Evolutionary conservation across 2,888 invertebrate species (phyloP).

Genomic region (Hirtodrosophila cameraria): DNA sequence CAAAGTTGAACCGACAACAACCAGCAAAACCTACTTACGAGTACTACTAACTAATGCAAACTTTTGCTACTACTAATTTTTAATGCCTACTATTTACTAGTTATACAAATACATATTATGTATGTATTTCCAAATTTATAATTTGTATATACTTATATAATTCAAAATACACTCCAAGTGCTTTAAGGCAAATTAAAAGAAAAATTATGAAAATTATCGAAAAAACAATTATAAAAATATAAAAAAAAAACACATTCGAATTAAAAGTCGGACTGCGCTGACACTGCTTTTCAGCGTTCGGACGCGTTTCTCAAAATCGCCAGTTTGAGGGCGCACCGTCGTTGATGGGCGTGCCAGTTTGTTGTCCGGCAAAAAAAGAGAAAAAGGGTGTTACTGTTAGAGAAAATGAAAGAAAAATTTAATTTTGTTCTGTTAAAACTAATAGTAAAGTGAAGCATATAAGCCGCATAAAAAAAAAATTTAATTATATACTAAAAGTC

Average conservation of each 20-base stretch:
- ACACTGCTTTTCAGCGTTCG: conserved; percentile 4
- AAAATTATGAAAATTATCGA: conserved; percentile 45
- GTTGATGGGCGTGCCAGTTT: conserved; percentile 25
- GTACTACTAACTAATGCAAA: conserved; percentile 70
- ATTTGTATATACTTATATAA: conserved; percentile 76
- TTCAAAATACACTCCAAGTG: conserved; percentile 78
- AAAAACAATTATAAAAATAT: conserved; percentile 45
- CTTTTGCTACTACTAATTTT: conserved; percentile 78
- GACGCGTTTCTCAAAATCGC: conserved; percentile 80
- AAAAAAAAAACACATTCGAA: conserved; percentile 72
- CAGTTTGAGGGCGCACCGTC: conserved; percentile 75
- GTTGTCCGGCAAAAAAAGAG: conserved; percentile 40
- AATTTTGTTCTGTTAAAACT: conserved; percentile 76
- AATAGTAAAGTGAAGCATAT: conserved; percentile 62
- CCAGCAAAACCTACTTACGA: conserved; percentile 62
- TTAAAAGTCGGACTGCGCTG: conserved; percentile 48
- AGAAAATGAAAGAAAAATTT: conserved; percentile 45
- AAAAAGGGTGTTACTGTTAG: conserved; percentile 39
- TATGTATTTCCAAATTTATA: conserved; percentile 70
- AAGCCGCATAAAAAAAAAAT: conserved; percentile 67
- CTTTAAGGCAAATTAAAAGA: conserved; percentile 75
- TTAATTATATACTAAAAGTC: conserved; percentile 83
- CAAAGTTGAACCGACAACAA: conserved; percentile 55
- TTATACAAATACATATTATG: conserved; percentile 56
- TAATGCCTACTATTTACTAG: conserved; percentile 75